These are phyloP conservation scores for Gracilinanus agilis DNA, from an alignment of 2,113 vertebrate species.

Conservation along the genomic window DNA sequence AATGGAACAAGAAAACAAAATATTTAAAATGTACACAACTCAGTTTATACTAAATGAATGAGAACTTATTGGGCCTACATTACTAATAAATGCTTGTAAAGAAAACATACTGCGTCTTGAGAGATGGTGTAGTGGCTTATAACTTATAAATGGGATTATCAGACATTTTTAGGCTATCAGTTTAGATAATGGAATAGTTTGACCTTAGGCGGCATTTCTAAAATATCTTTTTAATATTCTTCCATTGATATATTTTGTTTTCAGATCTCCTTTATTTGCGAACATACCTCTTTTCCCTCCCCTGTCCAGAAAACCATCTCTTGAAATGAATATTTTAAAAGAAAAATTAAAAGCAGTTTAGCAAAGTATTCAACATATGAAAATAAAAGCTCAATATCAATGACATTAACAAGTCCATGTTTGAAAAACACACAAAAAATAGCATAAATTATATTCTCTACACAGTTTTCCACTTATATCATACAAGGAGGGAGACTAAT, in stretches of 20 bases:
- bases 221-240: not conserved
- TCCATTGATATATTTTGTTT: not conserved
- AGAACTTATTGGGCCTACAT: not conserved
- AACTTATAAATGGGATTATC: not conserved
- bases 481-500: not conserved
- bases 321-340: not conserved
- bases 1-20: constrained; percentile 6
- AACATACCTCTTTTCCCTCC: not conserved
- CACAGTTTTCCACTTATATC: not conserved
- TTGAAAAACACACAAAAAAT: not conserved
- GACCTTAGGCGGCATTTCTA: no score
- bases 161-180: not conserved
- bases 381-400: not conserved
- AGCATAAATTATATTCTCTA: not conserved
- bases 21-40: constrained; percentile 34
- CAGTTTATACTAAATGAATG: not conserved
- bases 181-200: not conserved
- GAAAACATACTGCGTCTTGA: constrained; percentile 4
- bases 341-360: not conserved
- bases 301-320: no score
- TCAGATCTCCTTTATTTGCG: not conserved
- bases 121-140: not conserved
- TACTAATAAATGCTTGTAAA: constrained; percentile 30
- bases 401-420: not conserved
- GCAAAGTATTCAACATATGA: not conserved